A percentile compares a stretch with the other conserved stretches of the same genome.
These are phyloP conservation scores for Lepidonotus clava DNA, from an alignment of 2,888 invertebrate genomes.

Conservation along the genomic window DNA sequence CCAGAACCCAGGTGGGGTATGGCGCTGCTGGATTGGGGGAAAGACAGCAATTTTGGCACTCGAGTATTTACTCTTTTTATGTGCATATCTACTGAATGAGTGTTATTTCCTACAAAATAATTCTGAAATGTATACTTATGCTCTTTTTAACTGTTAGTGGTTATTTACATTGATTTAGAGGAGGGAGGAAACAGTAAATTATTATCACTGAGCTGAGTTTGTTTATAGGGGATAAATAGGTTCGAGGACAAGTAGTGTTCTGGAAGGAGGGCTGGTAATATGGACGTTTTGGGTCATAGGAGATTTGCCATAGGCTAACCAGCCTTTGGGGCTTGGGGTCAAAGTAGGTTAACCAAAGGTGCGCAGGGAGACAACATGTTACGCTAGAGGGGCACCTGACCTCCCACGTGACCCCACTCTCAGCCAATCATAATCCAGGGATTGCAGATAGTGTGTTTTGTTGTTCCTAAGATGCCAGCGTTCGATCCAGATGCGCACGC, in stretches of 20 bases:
- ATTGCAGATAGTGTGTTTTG: slow-evolving; percentile 24
- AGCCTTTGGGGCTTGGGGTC: not conserved
- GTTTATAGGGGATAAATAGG: no score
- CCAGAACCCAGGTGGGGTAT: slow-evolving; percentile 3
- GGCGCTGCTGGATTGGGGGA: no score
- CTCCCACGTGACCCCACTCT: slow-evolving; percentile 37
- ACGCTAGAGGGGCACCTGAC: not conserved
- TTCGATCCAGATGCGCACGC: not conserved
- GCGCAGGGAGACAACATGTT: not conserved
- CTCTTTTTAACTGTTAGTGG: no score
- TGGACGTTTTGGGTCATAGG: not conserved
- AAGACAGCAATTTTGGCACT: no score
- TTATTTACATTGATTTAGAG: no score
- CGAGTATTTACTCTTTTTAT: no score
- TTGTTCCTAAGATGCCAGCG: not conserved
- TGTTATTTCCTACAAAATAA: no score
- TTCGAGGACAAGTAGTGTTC: no score
- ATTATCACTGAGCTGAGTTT: no score
- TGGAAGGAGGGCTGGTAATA: not conserved
- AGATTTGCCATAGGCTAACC: not conserved
- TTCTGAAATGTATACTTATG: no score
- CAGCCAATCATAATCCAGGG: slow-evolving; percentile 46
- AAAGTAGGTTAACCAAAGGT: not conserved
- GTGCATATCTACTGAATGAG: no score
- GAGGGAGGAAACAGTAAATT: no score